These are phyloP conservation scores for Lytechinus variegatus DNA, from an alignment of 35 echinoderm and acorn worm genomes.

Conservation along the genomic window DNA sequence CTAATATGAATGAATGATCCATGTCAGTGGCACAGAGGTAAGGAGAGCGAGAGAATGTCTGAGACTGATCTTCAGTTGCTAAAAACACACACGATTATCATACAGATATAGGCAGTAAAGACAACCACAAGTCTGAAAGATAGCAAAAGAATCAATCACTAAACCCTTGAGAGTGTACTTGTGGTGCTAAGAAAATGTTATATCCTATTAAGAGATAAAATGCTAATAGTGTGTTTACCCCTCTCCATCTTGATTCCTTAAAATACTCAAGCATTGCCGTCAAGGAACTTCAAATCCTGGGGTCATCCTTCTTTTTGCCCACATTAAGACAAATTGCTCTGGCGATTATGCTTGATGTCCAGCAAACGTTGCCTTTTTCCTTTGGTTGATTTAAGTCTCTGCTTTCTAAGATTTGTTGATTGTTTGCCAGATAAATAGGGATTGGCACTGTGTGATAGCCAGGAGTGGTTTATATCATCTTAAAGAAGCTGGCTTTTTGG, in stretches of 20 bases:
- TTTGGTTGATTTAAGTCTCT: neutral
- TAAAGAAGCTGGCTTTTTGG: neutral
- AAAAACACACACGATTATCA: neutral
- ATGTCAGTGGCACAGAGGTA: neutral
- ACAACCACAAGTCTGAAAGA: neutral
- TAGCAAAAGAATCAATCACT: neutral
- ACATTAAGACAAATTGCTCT: neutral
- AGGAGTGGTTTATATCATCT: neutral
- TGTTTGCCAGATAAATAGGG: constrained; percentile 3
- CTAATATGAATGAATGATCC: neutral
- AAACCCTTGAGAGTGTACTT: neutral
- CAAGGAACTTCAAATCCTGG: neutral
- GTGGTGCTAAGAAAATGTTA: neutral
- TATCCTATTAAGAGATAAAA: neutral
- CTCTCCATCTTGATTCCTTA: neutral
- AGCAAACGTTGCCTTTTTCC: neutral
- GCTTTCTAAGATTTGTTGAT: neutral
- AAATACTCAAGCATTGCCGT: neutral
- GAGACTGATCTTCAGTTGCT: neutral
- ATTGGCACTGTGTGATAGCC: neutral
- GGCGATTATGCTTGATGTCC: neutral
- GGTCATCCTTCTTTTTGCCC: neutral
- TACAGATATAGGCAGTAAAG: neutral
- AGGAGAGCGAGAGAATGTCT: neutral
- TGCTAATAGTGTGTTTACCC: neutral